A percentile compares a stretch with the other conserved stretches of the same genome.
These are phyloP conservation scores for Melolontha melolontha DNA, from an alignment of 2,888 invertebrate species.

Conservation along the genomic window DNA sequence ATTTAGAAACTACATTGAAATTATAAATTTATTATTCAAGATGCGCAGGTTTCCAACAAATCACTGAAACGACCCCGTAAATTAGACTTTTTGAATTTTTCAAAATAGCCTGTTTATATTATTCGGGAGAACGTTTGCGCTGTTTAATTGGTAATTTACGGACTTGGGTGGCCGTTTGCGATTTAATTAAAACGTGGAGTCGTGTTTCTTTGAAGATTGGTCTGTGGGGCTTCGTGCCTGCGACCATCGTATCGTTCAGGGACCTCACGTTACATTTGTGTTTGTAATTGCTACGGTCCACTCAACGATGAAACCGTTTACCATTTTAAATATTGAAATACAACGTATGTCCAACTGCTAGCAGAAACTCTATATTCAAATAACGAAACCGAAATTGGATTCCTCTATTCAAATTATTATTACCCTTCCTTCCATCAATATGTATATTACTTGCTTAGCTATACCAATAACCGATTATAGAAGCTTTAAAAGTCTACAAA, in stretches of 20 bases:
- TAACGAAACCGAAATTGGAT: too few species aligned
- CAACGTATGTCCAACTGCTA: too few species aligned
- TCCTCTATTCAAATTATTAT: too few species aligned
- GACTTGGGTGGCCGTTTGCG: conserved; percentile 39
- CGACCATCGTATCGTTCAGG: conserved; percentile 1
- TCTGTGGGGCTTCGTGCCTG: conserved; percentile 4
- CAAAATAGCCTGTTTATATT: conserved; percentile 32
- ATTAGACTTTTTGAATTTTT: conserved; percentile 37
- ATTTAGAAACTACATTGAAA: conserved; percentile 7
- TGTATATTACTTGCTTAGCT: too few species aligned
- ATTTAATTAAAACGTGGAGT: conserved; percentile 48
- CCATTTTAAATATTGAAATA: too few species aligned
- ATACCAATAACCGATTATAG: too few species aligned
- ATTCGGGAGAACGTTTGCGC: conserved; percentile 34
- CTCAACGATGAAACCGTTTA: too few species aligned
- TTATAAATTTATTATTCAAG: conserved; percentile 30
- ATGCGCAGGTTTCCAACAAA: conserved; percentile 27
- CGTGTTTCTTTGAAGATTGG: conserved; percentile 45
- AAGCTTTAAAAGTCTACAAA: too few species aligned
- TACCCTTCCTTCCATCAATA: too few species aligned
- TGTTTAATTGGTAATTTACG: conserved; percentile 42
- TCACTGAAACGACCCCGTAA: conserved; percentile 20
- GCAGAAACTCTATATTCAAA: too few species aligned
- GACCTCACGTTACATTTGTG: conserved; percentile 3
- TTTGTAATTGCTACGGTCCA: conserved; percentile 26